phyloP scores from a whole-genome alignment of 1,140 invertebrate genomes.

The Pygmarrhopalites habei region DNA sequence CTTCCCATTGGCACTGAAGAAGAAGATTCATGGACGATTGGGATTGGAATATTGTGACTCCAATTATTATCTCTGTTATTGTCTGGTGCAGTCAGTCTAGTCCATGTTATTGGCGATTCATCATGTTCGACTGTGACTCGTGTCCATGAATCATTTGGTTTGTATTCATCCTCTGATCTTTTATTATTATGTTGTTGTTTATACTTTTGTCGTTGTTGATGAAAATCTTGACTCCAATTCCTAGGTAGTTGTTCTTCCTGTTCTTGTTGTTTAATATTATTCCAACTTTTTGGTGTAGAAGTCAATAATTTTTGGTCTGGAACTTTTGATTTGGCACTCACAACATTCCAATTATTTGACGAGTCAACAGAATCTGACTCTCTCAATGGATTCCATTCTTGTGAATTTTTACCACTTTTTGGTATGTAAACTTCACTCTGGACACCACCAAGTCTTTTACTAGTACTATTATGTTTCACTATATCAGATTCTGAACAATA shows the following conservation, averaged over 20 bases:
- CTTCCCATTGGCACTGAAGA: no score
- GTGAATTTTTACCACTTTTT: not conserved
- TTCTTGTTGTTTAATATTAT: not conserved
- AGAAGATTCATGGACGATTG: no score
- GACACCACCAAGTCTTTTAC: not conserved
- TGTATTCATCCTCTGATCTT: not conserved
- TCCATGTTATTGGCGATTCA: not conserved
- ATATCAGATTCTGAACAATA: conserved; percentile 9
- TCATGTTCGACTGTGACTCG: conserved; percentile 4
- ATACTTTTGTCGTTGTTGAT: not conserved
- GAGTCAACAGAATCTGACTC: not conserved
- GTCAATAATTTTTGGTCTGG: no score
- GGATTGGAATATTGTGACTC: not conserved
- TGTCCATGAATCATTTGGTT: not conserved
- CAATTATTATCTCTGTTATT: not conserved
- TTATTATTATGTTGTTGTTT: not conserved
- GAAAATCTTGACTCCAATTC: not conserved
- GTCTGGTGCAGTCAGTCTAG: not conserved
- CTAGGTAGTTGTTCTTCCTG: not conserved
- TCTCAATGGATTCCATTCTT: conserved; percentile 3
- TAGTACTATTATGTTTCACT: not conserved
- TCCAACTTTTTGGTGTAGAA: no score
- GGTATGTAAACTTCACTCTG: not conserved
- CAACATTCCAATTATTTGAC: no score
- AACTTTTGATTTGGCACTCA: no score